Conservation (phyloP, 23 tunicate species). For the Clavelina lepadiformis region DNA sequence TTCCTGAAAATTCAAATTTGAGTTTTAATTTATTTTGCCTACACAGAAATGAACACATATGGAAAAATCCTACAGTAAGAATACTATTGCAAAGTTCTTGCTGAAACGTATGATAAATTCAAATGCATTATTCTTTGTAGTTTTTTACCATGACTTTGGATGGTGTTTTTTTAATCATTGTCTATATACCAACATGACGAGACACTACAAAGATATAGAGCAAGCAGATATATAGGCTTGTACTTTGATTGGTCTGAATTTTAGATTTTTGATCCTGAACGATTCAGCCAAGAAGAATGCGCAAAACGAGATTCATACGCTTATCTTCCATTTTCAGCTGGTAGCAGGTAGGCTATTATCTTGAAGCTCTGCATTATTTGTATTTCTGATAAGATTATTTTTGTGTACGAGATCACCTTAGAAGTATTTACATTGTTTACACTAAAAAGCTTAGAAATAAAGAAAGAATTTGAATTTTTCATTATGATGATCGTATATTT, state of each 20-base stretch:
- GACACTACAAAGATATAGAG: too few species aligned
- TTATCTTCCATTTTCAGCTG: constrained; percentile 55
- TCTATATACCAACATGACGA: too few species aligned
- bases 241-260: not conserved
- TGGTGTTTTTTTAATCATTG: too few species aligned
- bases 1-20: too few species aligned
- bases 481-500: too few species aligned
- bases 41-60: not conserved
- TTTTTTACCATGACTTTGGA: not conserved
- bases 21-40: not conserved
- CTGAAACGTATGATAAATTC: not conserved
- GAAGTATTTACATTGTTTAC: too few species aligned
- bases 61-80: not conserved
- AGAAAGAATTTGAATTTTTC: too few species aligned
- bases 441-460: too few species aligned
- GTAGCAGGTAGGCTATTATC: constrained; percentile 19
- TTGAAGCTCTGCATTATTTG: not conserved
- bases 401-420: too few species aligned
- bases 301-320: constrained; percentile 38
- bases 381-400: too few species aligned
- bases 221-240: too few species aligned
- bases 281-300: constrained; percentile 39
- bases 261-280: constrained; percentile 48
- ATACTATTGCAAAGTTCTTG: not conserved
- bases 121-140: not conserved